Evolutionary conservation across 1,140 invertebrate species (phyloP).

Genomic region (Hydropsyche tenuis): DNA sequence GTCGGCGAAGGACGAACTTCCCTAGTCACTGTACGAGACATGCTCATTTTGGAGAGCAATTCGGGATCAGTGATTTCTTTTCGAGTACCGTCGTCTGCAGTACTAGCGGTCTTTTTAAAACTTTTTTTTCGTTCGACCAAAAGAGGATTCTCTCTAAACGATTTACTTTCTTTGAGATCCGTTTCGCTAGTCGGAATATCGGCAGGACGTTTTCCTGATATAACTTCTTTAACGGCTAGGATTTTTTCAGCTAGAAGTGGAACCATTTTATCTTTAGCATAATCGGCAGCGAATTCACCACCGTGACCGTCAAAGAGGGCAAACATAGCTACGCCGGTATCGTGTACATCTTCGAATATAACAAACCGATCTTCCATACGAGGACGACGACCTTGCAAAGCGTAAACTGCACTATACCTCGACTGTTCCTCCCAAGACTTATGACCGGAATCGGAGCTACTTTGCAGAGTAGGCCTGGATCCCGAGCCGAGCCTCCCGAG

Average conservation of each 20-base stretch:
- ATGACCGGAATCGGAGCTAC: slow-evolving; percentile 61
- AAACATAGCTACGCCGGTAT: slow-evolving; percentile 81
- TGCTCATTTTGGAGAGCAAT: slow-evolving; percentile 70
- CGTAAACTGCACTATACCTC: slow-evolving; percentile 80
- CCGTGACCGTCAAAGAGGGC: slow-evolving; percentile 96
- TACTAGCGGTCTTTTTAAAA: slow-evolving; percentile 69
- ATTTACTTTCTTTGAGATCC: slow-evolving; percentile 56
- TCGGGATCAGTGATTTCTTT: slow-evolving; percentile 73
- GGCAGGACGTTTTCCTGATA: slow-evolving; percentile 64
- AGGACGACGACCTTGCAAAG: slow-evolving; percentile 84
- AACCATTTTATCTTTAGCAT: slow-evolving; percentile 82
- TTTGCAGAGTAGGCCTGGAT: slow-evolving; percentile 60
- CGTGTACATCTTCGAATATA: slow-evolving; percentile 77
- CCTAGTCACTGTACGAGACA: slow-evolving; percentile 68
- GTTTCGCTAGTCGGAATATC: slow-evolving; percentile 33
- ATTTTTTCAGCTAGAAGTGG: slow-evolving; percentile 79
- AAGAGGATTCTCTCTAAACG: slow-evolving; percentile 51
- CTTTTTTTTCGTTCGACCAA: slow-evolving; percentile 67
- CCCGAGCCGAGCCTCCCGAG: slow-evolving; percentile 73
- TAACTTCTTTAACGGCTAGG: slow-evolving; percentile 72
- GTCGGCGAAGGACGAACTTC: slow-evolving; percentile 46
- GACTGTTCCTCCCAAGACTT: slow-evolving; percentile 78
- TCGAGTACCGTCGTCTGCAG: slow-evolving; percentile 63
- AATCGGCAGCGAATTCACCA: slow-evolving; percentile 92
- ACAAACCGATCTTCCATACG: slow-evolving; percentile 95